Percentiles rank a stretch among this genome's conserved stretches.
Conservation (phyloP, 2,888 invertebrate species). For the Fabriciana adippe region DNA sequence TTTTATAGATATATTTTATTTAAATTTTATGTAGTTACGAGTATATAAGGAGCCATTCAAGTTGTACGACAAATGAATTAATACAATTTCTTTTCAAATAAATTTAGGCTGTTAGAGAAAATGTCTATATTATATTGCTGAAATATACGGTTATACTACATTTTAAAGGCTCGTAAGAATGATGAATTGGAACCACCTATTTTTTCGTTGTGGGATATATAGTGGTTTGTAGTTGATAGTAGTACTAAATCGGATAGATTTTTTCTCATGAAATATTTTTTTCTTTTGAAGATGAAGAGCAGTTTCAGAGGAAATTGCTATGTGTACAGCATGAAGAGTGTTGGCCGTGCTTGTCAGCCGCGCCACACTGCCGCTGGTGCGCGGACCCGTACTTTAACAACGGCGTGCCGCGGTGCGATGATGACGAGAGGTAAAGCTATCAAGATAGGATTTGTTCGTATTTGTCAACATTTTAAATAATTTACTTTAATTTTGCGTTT, state of each 20-base stretch:
- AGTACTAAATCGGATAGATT: not conserved
- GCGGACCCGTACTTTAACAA: slow-evolving; percentile 70
- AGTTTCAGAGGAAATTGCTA: slow-evolving; percentile 65
- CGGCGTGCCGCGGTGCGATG: slow-evolving; percentile 67
- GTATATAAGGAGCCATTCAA: too few relatives aligned
- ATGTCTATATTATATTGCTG: too few relatives aligned
- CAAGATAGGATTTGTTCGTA: not conserved
- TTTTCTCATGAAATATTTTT: not conserved
- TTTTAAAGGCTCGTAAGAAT: too few relatives aligned
- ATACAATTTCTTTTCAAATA: too few relatives aligned
- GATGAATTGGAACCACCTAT: too few relatives aligned
- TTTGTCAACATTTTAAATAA: not conserved
- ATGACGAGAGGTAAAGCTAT: slow-evolving; percentile 62
- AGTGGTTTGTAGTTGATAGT: too few relatives aligned
- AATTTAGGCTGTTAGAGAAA: too few relatives aligned
- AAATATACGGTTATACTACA: too few relatives aligned
- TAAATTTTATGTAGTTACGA: too few relatives aligned
- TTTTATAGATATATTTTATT: too few relatives aligned
- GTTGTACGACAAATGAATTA: too few relatives aligned
- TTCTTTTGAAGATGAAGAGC: slow-evolving; percentile 54
- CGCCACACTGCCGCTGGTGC: slow-evolving; percentile 76
- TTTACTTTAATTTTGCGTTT: not conserved
- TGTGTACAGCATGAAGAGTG: slow-evolving; percentile 73
- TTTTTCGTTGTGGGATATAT: too few relatives aligned
- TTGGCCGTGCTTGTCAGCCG: slow-evolving; percentile 68